Base-by-base conservation (phyloP, 2,113 vertebrate species). In the Oxyruncus cristatus region DNA sequence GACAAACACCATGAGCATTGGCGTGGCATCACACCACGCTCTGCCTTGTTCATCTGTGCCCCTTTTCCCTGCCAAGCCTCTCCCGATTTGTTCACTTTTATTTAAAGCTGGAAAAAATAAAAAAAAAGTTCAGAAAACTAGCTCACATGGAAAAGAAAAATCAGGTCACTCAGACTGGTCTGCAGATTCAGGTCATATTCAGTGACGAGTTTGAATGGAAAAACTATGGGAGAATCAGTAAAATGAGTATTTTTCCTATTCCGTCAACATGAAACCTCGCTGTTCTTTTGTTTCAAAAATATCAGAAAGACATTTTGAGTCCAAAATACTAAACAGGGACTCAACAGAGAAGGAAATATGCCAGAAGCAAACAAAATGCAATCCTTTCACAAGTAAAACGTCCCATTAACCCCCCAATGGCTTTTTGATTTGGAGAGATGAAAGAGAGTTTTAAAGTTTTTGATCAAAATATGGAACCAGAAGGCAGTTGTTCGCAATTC, bases 151-250 rank as follows among this genome's bases (percentile, higher is more conserved):
- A 92, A 88, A 78, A 86, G 68, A 80, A 91, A 84, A 89, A 92
- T 92, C 72, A 90, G 80, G 77, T 91, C 91, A 89, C 13, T 87
- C 70, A 72, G 70, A 37, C 3, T 52, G 61, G 39, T 72, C 66
- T 95, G 73, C 58, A 91, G 86, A 95, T 91, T 95, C 80, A 92
- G 72, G 83, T 88, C 83, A 91, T 77, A 70, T 42, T 83, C 63
- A 92, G 50, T 47, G 75, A 90, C 1, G 26, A 91, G 44, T 81
- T 93, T 68, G 87, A 95, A 92, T 72, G 73, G 80, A 91, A 96
- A 95, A 96, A 89, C 61, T 55, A 70, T 4, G 37, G 35, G 46
- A 67, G 52, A 93, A 68, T 37, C 17, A 52, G 80, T 89, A 82
- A 92, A 95, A 89, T 28, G 30, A 77, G 23, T 49, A 55, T 82